phyloP scores from a whole-genome alignment of 2,113 vertebrate species.

The Sisor rabdophorus region DNA sequence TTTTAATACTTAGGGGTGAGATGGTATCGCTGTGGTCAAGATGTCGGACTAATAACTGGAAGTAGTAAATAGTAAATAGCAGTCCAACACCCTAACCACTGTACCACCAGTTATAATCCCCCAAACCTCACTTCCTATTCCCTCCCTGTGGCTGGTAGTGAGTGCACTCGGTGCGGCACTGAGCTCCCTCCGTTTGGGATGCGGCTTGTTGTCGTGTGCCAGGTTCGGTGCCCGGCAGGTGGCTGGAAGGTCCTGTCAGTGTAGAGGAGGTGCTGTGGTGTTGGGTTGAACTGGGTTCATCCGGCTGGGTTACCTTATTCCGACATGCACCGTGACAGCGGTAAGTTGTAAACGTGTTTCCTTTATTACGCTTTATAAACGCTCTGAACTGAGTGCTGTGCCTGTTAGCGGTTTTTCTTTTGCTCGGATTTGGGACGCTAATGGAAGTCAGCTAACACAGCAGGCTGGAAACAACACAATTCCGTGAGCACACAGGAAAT shows the following conservation, averaged over 20 bases:
- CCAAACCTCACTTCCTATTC: not conserved
- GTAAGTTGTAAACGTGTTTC: slow-evolving; percentile 4
- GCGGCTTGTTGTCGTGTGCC: not conserved
- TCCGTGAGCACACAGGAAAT: too few species aligned
- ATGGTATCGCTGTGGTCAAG: too few species aligned
- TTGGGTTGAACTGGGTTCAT: not conserved
- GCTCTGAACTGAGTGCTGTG: not conserved
- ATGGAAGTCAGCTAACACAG: too few species aligned
- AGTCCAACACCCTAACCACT: too few species aligned
- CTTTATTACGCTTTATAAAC: not conserved
- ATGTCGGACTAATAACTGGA: too few species aligned
- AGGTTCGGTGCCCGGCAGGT: slow-evolving; percentile 16
- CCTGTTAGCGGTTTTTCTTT: not conserved
- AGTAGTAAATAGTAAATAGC: too few species aligned
- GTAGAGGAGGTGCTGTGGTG: slow-evolving; percentile 21
- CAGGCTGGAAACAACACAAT: too few species aligned
- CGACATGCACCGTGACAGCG: slow-evolving; percentile 10
- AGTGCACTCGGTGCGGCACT: not conserved
- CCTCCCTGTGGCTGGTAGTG: not conserved
- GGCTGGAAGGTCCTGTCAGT: slow-evolving; percentile 11
- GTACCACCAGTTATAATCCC: too few species aligned
- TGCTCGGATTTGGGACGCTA: too few species aligned
- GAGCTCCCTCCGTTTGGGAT: not conserved
- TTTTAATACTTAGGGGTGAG: too few species aligned
- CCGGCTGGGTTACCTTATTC: not conserved